Evolutionary conservation across 2,888 invertebrate species (phyloP).

Genomic region (Imbricaverruca yamaguchii): DNA sequence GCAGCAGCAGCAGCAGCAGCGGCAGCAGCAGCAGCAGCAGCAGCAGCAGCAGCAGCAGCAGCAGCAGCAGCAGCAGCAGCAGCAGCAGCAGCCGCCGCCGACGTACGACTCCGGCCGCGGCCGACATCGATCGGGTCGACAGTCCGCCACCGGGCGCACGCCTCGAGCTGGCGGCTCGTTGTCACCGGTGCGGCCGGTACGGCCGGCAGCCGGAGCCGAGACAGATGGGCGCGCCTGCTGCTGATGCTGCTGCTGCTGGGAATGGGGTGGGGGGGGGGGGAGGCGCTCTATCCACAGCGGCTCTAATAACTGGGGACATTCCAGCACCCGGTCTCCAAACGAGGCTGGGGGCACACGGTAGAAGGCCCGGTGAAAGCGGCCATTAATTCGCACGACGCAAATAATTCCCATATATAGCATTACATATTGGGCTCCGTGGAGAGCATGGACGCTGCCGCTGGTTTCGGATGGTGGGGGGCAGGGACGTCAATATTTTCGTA

Average conservation of each 20-base stretch:
- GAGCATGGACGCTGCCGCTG: no score
- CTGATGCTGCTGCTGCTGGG: constrained; percentile 24
- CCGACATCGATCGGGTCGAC: constrained; percentile 20
- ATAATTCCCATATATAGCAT: no score
- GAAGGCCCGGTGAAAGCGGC: no score
- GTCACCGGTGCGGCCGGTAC: constrained; percentile 37
- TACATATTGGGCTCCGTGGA: no score
- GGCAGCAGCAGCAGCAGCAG: constrained; percentile 39
- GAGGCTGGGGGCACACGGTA: no score
- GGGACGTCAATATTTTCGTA: no score
- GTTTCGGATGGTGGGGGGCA: no score
- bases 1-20: constrained; percentile 50
- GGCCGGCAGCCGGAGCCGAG: constrained; percentile 1
- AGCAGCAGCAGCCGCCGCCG: constrained; percentile 29
- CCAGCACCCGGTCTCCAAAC: no score
- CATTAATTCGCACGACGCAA: no score
- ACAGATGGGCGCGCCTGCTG: no score
- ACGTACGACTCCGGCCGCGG: constrained; percentile 26
- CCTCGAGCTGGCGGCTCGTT: constrained; percentile 40
- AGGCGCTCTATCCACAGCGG: no score
- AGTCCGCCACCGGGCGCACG: constrained; percentile 34
- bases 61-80: constrained; percentile 32
- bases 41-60: constrained; percentile 34
- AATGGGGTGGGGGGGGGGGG: background rate
- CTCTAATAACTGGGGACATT: no score